Base-by-base conservation (phyloP, 2,797 vertebrate species). In the Rhynchonycteris naso region DNA sequence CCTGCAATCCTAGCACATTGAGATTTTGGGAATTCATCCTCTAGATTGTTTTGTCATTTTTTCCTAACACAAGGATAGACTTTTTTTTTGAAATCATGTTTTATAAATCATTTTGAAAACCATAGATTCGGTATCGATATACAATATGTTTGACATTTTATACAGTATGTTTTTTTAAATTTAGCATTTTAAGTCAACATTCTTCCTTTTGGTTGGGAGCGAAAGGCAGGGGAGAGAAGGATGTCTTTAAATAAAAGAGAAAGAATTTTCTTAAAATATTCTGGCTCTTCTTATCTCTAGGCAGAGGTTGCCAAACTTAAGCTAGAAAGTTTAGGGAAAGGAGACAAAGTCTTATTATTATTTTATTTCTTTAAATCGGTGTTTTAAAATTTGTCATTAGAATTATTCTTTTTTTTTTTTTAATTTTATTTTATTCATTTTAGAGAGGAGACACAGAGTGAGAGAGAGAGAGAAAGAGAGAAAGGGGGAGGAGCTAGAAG, bases 361-460 rank as follows among this genome's bases (percentile, higher is more conserved):
- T 43, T 43, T 43, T 22, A n/a, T 47, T 52, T 78, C 35, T 80
- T 93, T 79, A 88, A 84, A 61, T 89, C 54, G 69, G 21, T 52
- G 22, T 68, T 91, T 91, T 93, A 65, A 88, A 89, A 35, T 91
- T 75, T 52, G 30, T 75, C 14, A 6, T 22, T 50, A 86, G n/a
- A 89, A 69, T 74, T 85, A 28, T 87, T 91, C 91, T 72, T 68
- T n/a, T n/a, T n/a, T n/a, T n/a, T n/a, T n/a, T n/a, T n/a, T n/a
- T n/a, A n/a, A n/a, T n/a, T n/a, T n/a, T n/a, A n/a, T n/a, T n/a
- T n/a, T n/a, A n/a, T n/a, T n/a, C n/a, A n/a, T n/a, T n/a, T n/a
- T n/a, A n/a, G n/a, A n/a, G n/a, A n/a, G n/a, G n/a, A n/a, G n/a
- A n/a, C n/a, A n/a, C n/a, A n/a, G n/a, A n/a, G n/a, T n/a, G n/a